phyloP scores from a whole-genome alignment of 1,140 invertebrate genomes.

The Zaprionus gabonicus region DNA sequence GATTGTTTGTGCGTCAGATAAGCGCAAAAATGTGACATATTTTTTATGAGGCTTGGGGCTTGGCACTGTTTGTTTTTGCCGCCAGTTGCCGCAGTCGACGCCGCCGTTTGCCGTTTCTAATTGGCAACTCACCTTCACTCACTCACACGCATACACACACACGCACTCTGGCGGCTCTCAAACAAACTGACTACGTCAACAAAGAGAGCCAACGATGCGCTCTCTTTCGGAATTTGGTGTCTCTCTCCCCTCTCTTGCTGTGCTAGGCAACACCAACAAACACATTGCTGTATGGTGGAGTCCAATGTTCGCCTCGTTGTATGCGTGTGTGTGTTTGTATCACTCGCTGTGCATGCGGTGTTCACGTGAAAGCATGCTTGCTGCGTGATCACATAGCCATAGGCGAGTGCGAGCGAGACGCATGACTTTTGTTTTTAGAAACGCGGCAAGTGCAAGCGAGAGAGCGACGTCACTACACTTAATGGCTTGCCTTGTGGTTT shows the following conservation, averaged over 20 bases:
- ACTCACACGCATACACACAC: constrained; percentile 8
- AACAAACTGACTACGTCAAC: constrained; percentile 48
- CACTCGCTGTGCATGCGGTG: constrained; percentile 79
- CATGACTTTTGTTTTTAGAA: constrained; percentile 84
- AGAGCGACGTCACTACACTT: constrained; percentile 40
- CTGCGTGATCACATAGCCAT: constrained; percentile 77
- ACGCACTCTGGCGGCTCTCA: constrained; percentile 25
- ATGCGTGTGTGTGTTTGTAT: constrained; percentile 64
- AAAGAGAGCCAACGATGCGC: constrained; percentile 8
- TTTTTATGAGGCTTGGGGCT: constrained; percentile 65
- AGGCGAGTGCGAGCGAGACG: constrained; percentile 65
- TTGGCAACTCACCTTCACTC: constrained; percentile 44
- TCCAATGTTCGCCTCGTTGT: constrained; percentile 67
- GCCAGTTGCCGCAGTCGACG: constrained; percentile 11
- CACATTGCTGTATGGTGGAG: constrained; percentile 58
- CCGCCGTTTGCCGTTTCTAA: constrained; percentile 34
- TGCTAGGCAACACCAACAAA: constrained; percentile 26
- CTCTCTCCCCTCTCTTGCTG: constrained; percentile 22
- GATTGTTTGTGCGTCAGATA: constrained; percentile 52
- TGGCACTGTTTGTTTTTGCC: constrained; percentile 60
- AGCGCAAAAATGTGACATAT: constrained; percentile 69
- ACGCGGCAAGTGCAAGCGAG: constrained; percentile 65
- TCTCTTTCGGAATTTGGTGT: constrained; percentile 28
- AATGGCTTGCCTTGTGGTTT: constrained; percentile 50
- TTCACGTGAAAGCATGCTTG: constrained; percentile 85